Evolutionary conservation across 2,797 vertebrate species (phyloP), one percentile per base, ranked within the genome.

Genomic region (Aphelocoma californica): DNA sequence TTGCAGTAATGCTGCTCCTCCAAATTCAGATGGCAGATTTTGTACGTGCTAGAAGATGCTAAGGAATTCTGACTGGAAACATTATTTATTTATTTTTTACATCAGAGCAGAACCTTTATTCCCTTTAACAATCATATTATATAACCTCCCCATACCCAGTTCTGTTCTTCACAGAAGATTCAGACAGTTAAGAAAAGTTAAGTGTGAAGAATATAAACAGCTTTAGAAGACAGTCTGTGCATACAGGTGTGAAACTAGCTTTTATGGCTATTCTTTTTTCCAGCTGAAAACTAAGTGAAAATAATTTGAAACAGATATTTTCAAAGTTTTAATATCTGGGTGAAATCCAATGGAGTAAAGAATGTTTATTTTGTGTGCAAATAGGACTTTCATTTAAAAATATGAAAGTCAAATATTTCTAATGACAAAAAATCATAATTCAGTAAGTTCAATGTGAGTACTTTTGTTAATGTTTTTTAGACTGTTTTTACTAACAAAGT

Each of bases 151-250:
- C 56, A 53, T 92, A 83, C 51, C 10, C 45, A 92, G 77, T 92
- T 67, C 81, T 56, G 18, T 73, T 82, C 40, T 95, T 31, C 67
- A 47, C 18, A 48, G 29, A 88, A 80, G 26, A 84, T 36, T 85
- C 67, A 86, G 45, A 48, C 20, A 89, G 47, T 90, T 67, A 85
- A 95, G 90, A 92, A 90, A 17, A 88, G 71, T 84, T 94, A 93
- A 93, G 38, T 72, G 50, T 82, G 73, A 93, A 83, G 78, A 96
- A 96, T 93, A 65, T 31, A 66, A 97, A 62, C 32, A 81, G 32
- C 82, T 90, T 95, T 96, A 82, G 45, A 86, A 82, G 62, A 95
- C 21, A 61, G 2, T 40, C 14, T 81, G 9, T 51, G 34, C 44
- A 34, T 45, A 85, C 40, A 56, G 4, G 18, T 50, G 14, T 71